Evolutionary conservation across 2,888 invertebrate species (phyloP).

Genomic region (Formica aserva): DNA sequence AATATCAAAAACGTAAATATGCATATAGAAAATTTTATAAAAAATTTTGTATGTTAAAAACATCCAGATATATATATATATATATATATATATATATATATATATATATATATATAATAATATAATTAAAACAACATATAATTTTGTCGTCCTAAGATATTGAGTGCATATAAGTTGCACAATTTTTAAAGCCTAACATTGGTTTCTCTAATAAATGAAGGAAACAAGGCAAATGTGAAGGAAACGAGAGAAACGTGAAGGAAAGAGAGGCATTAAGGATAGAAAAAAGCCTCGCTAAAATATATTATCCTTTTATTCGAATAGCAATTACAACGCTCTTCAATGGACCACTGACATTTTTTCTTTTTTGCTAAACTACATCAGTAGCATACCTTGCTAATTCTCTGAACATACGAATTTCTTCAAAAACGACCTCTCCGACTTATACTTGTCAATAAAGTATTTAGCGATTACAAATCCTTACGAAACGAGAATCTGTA

Average conservation of each 20-base stretch:
- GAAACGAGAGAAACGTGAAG: slow-evolving; percentile 55
- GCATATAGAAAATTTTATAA: not conserved
- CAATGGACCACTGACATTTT: slow-evolving; percentile 73
- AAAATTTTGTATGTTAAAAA: not conserved
- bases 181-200: slow-evolving; percentile 17
- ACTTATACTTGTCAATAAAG: slow-evolving; percentile 62
- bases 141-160: not conserved
- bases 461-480: slow-evolving; percentile 41
- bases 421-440: slow-evolving; percentile 59
- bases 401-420: slow-evolving; percentile 59
- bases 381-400: slow-evolving; percentile 67
- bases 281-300: slow-evolving; percentile 79
- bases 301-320: slow-evolving; percentile 81
- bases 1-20: not conserved
- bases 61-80: not conserved
- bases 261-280: slow-evolving; percentile 78
- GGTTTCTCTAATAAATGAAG: slow-evolving; percentile 17
- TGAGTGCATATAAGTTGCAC: not conserved
- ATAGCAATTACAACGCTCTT: slow-evolving; percentile 81
- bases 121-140: not conserved
- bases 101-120: too few relatives aligned
- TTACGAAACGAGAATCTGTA: slow-evolving; percentile 48
- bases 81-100: not conserved
- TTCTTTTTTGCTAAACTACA: slow-evolving; percentile 69
- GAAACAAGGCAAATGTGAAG: not conserved